Percentiles rank a stretch among this genome's conserved stretches.
phyloP scores from a whole-genome alignment of 2,888 invertebrate genomes.

The Cordilura impudica region DNA sequence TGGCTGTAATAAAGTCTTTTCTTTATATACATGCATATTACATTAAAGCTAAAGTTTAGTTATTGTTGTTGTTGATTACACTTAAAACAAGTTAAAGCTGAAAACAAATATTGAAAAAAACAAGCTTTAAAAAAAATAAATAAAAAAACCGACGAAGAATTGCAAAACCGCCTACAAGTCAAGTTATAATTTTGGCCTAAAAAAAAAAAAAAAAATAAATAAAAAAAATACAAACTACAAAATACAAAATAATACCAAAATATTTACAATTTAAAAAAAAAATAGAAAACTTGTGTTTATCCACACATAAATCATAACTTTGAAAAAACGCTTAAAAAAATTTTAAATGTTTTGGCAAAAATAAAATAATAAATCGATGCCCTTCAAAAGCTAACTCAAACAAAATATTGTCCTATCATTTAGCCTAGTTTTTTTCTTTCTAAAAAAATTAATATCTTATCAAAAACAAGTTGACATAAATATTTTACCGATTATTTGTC shows the following conservation, averaged over 20 bases:
- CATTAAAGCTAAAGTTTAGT: not conserved
- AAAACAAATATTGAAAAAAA: slow-evolving; percentile 16
- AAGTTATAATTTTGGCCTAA: slow-evolving; percentile 9
- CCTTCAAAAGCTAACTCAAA: slow-evolving; percentile 9
- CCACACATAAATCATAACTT: not conserved
- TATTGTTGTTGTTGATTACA: not conserved
- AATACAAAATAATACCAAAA: slow-evolving; percentile 14
- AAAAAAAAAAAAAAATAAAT: slow-evolving; percentile 5
- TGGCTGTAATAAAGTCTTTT: not conserved
- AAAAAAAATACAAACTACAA: no score
- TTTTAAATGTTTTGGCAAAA: not conserved
- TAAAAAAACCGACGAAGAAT: no score
- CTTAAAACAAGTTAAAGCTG: slow-evolving; percentile 34
- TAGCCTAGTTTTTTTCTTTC: slow-evolving; percentile 20
- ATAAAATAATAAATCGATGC: not conserved
- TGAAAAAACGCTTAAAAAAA: not conserved
- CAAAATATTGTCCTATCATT: slow-evolving; percentile 28
- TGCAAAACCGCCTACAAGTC: slow-evolving; percentile 45
- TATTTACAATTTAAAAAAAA: not conserved
- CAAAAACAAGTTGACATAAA: slow-evolving; percentile 24
- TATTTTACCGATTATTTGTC: not conserved
- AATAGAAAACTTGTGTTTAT: not conserved
- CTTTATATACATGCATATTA: slow-evolving; percentile 10
- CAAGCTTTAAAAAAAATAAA: slow-evolving; percentile 8
- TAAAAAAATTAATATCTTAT: slow-evolving; percentile 1